Evolutionary conservation across 2,113 vertebrate genomes (phyloP), one percentile per base, ranked within the genome.

Genomic region (Anguilla rostrata): DNA sequence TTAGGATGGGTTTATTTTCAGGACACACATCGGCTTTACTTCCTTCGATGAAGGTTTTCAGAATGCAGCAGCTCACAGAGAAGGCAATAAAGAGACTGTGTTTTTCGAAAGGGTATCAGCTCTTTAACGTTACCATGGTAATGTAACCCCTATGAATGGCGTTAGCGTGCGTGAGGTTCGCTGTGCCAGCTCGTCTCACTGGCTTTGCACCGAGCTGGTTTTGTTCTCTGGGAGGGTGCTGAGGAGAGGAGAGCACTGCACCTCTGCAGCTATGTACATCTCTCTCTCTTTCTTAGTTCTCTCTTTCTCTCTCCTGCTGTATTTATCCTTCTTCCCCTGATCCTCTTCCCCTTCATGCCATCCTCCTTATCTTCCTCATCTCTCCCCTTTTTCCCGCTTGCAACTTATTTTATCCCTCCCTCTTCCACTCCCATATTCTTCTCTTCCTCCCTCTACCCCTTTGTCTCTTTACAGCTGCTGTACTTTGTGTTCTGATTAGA

Each of bases 121-220:
- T 22, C 71, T 75, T 75, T n/a, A 75, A 34, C n/a, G 71, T 75
- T 75, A 75, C 71, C 71, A 75, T 75, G 71, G 71, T 34, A 75
- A 75, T 75, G 71, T 75, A 75, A n/a, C 71, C 71, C 71, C 71
- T 34, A 22, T 75, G 71, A 75, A 75, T 75, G 71, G 5, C n/a
- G 71, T 75, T 75, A 75, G n/a, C 71, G 71, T 75, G 26, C 8
- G 26, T 75, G 71, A 75, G 71, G 9, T 2, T 75, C 0, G n/a
- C 9, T 34, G 60, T 75, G 71, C 71, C 26, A 75, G 71, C 71
- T 9, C n/a, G n/a, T n/a, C 71, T n/a, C 26, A 12, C 9, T 75
- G 26, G n/a, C 8, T 75, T 75, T 75, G 71, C 71, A 75, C 8
- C 2, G n/a, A 26, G 26, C 71, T 29, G 1, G 26, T 75, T 75